These are phyloP conservation scores for Aphelenchoides fujianensis DNA, from an alignment of 1,140 invertebrate genomes.

Conservation along the genomic window DNA sequence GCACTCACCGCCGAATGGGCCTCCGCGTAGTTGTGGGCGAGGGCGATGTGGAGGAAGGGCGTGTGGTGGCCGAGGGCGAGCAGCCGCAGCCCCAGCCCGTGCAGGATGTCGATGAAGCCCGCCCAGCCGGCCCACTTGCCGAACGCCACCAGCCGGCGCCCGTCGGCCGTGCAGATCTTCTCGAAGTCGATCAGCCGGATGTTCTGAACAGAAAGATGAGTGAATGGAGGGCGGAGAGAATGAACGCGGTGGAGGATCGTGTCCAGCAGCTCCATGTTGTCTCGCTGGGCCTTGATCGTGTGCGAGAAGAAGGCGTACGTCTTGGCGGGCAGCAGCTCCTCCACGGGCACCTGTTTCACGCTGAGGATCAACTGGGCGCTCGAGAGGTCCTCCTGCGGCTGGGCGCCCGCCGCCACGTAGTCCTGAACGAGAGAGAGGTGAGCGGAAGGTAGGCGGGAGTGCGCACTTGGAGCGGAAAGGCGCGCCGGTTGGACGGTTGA, in stretches of 20 bases:
- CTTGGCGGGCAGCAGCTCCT: constrained; percentile 84
- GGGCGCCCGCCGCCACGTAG: constrained; percentile 45
- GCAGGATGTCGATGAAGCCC: constrained; percentile 95
- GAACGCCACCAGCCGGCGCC: constrained; percentile 89
- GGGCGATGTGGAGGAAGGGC: constrained; percentile 96
- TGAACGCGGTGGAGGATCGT: constrained; percentile 63
- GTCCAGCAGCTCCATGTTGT: constrained; percentile 92
- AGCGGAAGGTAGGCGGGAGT: neutral
- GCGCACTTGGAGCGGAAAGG: constrained; percentile 72
- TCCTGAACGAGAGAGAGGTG: neutral
- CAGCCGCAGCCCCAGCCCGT: constrained; percentile 85
- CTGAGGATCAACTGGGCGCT: constrained; percentile 85
- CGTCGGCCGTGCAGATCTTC: constrained; percentile 81
- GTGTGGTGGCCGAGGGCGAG: constrained; percentile 94
- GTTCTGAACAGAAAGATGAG: constrained; percentile 21
- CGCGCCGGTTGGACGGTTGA: constrained; percentile 91
- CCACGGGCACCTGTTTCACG: constrained; percentile 94
- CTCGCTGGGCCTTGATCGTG: constrained; percentile 96
- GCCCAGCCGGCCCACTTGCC: constrained; percentile 97
- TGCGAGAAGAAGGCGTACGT: constrained; percentile 98
- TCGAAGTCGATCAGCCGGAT: constrained; percentile 82
- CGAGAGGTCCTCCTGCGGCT: constrained; percentile 82
- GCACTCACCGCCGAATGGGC: constrained; percentile 93
- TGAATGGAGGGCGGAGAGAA: constrained; percentile 12
- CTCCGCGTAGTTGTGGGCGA: constrained; percentile 93